Evolutionary conservation across 2,888 invertebrate species (phyloP).

Genomic region (Papilio demoleus): DNA sequence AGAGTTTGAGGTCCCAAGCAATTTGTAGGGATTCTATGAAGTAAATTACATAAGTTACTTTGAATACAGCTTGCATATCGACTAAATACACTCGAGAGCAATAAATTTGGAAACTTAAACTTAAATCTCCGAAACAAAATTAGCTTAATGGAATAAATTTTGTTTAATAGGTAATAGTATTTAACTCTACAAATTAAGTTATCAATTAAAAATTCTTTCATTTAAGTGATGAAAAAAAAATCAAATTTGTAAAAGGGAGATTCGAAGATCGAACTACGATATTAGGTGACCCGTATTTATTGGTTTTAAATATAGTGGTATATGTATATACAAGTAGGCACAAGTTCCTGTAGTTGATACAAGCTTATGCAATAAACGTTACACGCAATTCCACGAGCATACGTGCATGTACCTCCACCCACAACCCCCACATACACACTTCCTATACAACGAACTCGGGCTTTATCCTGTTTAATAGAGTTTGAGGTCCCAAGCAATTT

Average conservation of each 20-base stretch:
- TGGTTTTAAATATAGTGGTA: neutral
- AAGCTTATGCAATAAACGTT: conserved; percentile 33
- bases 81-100: too few species aligned
- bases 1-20: conserved; percentile 21
- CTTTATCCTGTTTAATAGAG: conserved; percentile 26
- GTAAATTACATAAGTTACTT: neutral
- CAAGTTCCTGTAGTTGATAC: conserved; percentile 9
- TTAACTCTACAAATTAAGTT: too few species aligned
- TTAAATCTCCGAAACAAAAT: too few species aligned
- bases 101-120: too few species aligned
- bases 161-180: too few species aligned
- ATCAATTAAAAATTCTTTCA: too few species aligned
- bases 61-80: neutral
- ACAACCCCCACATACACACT: conserved; percentile 9
- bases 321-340: neutral
- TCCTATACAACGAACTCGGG: conserved; percentile 24
- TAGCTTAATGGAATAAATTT: too few species aligned
- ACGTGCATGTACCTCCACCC: conserved; percentile 23
- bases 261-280: too few species aligned
- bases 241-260: too few species aligned
- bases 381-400: conserved; percentile 22
- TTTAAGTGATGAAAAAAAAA: too few species aligned
- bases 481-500: conserved; percentile 16
- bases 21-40: conserved; percentile 24
- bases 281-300: too few species aligned